A percentile compares a stretch with the other conserved stretches of the same genome.
These are phyloP conservation scores for Tapirus indicus DNA, from an alignment of 2,797 vertebrate species.

Conservation along the genomic window DNA sequence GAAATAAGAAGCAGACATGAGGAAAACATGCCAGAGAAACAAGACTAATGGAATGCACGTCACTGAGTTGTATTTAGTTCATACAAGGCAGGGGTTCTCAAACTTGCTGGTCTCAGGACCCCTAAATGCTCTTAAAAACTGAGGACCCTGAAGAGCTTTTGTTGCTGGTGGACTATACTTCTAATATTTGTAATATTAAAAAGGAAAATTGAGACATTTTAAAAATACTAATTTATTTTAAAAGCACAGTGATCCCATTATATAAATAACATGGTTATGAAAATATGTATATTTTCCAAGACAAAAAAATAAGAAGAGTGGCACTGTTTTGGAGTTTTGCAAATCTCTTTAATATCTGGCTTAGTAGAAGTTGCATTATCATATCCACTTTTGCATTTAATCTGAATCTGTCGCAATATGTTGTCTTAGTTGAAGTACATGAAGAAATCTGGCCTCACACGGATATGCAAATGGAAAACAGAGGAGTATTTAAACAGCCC, in stretches of 20 bases:
- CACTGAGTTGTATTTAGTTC: neutral
- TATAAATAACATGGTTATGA: conserved; percentile 20
- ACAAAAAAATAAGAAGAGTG: neutral
- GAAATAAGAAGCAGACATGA: neutral
- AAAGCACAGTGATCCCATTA: neutral
- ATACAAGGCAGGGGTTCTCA: neutral
- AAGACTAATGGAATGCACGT: neutral
- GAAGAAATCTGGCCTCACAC: conserved; percentile 35
- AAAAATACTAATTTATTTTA: neutral
- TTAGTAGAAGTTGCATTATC: neutral
- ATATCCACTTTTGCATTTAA: neutral
- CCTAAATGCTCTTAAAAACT: neutral
- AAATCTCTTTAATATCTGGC: neutral
- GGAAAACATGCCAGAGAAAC: neutral
- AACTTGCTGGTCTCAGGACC: neutral
- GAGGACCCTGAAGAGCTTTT: neutral
- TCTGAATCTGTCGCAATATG: neutral
- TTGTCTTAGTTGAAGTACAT: neutral
- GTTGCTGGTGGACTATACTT: neutral
- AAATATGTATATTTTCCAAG: conserved; percentile 21
- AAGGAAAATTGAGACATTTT: neutral
- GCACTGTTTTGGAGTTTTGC: neutral
- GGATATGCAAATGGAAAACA: neutral
- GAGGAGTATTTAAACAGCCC: neutral
- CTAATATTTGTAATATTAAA: neutral